Conservation (phyloP, 1,140 invertebrate species). For the Venturia canescens region DNA sequence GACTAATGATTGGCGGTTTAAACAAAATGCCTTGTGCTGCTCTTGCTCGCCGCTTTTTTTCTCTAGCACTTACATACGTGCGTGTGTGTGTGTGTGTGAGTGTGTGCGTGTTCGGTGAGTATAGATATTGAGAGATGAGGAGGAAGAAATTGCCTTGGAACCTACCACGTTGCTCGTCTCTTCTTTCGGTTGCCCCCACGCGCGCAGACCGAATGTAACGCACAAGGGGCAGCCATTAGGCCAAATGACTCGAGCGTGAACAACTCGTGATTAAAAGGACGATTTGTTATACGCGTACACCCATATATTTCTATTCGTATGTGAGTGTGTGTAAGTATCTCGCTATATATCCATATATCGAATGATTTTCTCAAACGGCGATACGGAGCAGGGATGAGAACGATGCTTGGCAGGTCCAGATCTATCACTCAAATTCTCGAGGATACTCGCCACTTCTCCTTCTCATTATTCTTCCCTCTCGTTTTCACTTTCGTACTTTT, state of each 20-base stretch:
- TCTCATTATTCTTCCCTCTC: not conserved
- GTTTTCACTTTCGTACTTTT: slow-evolving; percentile 6
- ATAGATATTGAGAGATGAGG: slow-evolving; percentile 18
- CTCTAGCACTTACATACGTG: not conserved
- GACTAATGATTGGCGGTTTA: slow-evolving; percentile 53
- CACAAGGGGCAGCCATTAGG: slow-evolving; percentile 54
- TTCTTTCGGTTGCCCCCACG: slow-evolving; percentile 8
- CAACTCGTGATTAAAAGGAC: slow-evolving; percentile 55
- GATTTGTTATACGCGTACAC: slow-evolving; percentile 48
- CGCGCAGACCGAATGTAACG: slow-evolving; percentile 12
- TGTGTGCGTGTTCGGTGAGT: too few species aligned
- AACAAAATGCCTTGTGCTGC: slow-evolving; percentile 37
- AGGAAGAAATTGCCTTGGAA: slow-evolving; percentile 51
- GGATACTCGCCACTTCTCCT: not conserved
- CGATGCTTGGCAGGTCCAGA: slow-evolving; percentile 14
- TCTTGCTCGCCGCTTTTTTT: slow-evolving; percentile 5
- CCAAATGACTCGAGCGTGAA: slow-evolving; percentile 55
- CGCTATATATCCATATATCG: slow-evolving; percentile 24
- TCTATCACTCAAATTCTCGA: slow-evolving; percentile 17
- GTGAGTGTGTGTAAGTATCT: not conserved
- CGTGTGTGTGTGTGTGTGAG: too few species aligned
- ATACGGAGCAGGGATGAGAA: not conserved
- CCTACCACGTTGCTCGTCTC: slow-evolving; percentile 50
- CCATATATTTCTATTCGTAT: not conserved
- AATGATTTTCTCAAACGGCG: not conserved